Evolutionary conservation across 2,888 invertebrate species (phyloP).

Genomic region (Strigamia maritima): DNA sequence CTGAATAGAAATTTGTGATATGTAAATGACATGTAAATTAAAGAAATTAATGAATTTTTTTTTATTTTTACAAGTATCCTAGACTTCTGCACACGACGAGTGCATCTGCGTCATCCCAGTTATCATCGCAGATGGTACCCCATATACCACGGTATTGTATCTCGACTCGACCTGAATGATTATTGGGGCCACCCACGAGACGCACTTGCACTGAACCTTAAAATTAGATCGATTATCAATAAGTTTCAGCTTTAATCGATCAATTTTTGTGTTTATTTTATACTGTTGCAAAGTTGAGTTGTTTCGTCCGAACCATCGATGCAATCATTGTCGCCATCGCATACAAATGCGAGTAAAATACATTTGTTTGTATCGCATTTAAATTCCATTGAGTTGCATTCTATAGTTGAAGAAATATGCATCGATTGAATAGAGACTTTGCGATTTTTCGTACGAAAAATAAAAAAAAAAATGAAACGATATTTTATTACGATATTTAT

Average conservation of each 20-base stretch:
- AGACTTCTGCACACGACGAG: constrained; percentile 55
- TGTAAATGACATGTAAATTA: not conserved
- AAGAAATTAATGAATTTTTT: not conserved
- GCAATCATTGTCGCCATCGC: constrained; percentile 44
- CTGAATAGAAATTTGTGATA: constrained; percentile 31
- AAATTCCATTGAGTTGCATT: constrained; percentile 1
- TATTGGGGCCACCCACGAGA: constrained; percentile 59
- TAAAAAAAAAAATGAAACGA: too few species aligned
- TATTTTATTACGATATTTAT: too few species aligned
- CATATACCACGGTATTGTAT: constrained; percentile 66
- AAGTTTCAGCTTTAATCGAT: too few species aligned
- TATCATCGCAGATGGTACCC: constrained; percentile 77
- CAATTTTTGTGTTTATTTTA: too few species aligned
- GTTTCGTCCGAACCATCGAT: constrained; percentile 42
- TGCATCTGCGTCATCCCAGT: constrained; percentile 65
- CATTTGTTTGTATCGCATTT: constrained; percentile 40
- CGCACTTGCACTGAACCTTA: constrained; percentile 57
- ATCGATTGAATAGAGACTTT: too few species aligned
- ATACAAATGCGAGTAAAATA: constrained; percentile 43
- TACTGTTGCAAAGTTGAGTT: not conserved
- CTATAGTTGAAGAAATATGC: too few species aligned
- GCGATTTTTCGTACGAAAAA: too few species aligned
- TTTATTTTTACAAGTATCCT: constrained; percentile 48
- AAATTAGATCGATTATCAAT: too few species aligned
- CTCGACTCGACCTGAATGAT: constrained; percentile 66